Conservation (phyloP, 2,888 invertebrate genomes). For the Himalopsyche anomala region DNA sequence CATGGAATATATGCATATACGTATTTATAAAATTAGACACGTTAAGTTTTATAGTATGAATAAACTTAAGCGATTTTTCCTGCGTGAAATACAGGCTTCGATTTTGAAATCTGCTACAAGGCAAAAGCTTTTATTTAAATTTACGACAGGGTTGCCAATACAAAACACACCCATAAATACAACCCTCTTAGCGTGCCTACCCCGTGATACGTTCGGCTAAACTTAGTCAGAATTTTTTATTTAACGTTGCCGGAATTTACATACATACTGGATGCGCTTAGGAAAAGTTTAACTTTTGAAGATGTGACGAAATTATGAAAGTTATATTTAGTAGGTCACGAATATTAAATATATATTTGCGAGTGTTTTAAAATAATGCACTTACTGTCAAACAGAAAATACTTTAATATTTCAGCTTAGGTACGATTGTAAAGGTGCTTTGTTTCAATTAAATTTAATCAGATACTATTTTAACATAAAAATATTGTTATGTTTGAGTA, state of each 20-base stretch:
- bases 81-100: constrained; percentile 10
- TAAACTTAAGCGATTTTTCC: constrained; percentile 21
- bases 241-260: background rate
- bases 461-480: too few species aligned
- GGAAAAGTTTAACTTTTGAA: too few species aligned
- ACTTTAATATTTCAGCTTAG: too few species aligned
- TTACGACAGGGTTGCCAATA: constrained; percentile 34
- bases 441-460: too few species aligned
- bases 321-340: too few species aligned
- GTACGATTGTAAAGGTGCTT: too few species aligned
- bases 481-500: too few species aligned
- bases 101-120: constrained; percentile 30
- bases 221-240: constrained; percentile 2
- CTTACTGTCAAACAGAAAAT: too few species aligned
- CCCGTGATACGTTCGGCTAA: constrained; percentile 11
- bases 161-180: constrained; percentile 24
- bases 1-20: too few species aligned
- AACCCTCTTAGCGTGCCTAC: constrained; percentile 1
- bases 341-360: too few species aligned
- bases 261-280: constrained; percentile 8
- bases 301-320: too few species aligned
- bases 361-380: too few species aligned
- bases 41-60: background rate
- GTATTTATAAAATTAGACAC: background rate
- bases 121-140: constrained; percentile 29